phyloP scores from a whole-genome alignment of 1,140 invertebrate genomes.

The Pseudomyrmex gracilis region DNA sequence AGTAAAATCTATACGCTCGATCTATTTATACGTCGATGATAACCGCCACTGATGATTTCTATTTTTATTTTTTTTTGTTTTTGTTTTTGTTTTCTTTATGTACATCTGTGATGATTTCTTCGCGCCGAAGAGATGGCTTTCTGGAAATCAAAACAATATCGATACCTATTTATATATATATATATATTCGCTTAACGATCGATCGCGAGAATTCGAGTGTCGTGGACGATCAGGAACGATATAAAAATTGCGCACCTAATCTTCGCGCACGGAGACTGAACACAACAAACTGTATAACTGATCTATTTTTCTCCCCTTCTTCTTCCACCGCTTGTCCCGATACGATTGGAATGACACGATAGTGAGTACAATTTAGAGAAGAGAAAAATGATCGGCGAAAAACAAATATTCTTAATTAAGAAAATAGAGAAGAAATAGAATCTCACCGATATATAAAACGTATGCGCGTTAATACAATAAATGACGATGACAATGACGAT shows the following conservation, averaged over 20 bases:
- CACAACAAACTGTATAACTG: slow-evolving; percentile 62
- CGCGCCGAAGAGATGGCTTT: slow-evolving; percentile 48
- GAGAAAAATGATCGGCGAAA: too few relatives aligned
- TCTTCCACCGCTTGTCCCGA: not conserved
- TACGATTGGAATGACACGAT: slow-evolving; percentile 2
- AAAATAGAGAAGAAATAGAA: too few relatives aligned
- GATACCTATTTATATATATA: slow-evolving; percentile 5
- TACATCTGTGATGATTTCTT: slow-evolving; percentile 27
- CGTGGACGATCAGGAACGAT: slow-evolving; percentile 67
- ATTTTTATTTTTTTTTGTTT: too few relatives aligned
- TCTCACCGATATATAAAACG: too few relatives aligned
- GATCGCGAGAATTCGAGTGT: slow-evolving; percentile 30
- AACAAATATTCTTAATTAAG: too few relatives aligned
- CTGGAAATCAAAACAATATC: slow-evolving; percentile 24
- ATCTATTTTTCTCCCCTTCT: slow-evolving; percentile 53
- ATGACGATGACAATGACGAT: too few relatives aligned
- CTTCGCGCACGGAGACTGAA: slow-evolving; percentile 35
- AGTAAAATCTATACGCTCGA: slow-evolving; percentile 50
- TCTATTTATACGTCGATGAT: slow-evolving; percentile 20
- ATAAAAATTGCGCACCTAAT: slow-evolving; percentile 60
- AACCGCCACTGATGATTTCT: slow-evolving; percentile 23
- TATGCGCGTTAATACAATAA: too few relatives aligned
- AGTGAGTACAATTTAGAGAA: slow-evolving; percentile 7
- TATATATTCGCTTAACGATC: not conserved
- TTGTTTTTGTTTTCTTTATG: not conserved